phyloP scores from a whole-genome alignment of 2,888 invertebrate genomes.

The Leistus spinibarbis region DNA sequence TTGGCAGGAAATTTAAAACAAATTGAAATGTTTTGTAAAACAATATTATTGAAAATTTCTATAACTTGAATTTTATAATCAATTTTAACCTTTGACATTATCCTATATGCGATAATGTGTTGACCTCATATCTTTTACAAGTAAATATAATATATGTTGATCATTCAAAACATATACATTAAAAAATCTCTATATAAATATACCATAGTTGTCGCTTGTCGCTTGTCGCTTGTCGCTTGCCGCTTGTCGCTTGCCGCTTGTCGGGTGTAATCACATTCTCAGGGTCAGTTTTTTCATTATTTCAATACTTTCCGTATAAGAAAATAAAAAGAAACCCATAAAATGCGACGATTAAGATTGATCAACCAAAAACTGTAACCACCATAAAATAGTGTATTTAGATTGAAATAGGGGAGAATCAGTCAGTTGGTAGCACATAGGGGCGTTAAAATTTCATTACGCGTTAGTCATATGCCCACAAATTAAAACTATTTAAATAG shows the following conservation, averaged over 20 bases:
- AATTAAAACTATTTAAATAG: too few relatives aligned
- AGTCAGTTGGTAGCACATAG: background rate
- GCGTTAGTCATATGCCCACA: background rate
- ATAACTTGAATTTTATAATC: background rate
- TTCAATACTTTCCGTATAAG: too few relatives aligned
- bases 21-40: background rate
- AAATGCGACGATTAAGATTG: background rate
- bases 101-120: constrained; percentile 13
- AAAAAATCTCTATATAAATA: background rate
- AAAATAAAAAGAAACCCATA: too few relatives aligned
- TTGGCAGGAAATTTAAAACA: background rate
- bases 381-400: background rate
- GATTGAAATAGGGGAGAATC: background rate
- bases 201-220: too few relatives aligned
- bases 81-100: background rate
- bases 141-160: background rate
- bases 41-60: background rate
- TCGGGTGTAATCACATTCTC: too few relatives aligned
- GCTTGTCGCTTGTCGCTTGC: too few relatives aligned
- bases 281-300: too few relatives aligned
- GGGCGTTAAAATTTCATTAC: background rate
- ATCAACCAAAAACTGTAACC: background rate
- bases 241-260: too few relatives aligned
- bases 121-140: constrained; percentile 4
- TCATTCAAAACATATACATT: background rate